Percentiles rank a stretch among this genome's conserved stretches.
Evolutionary conservation across 2,888 invertebrate genomes (phyloP).

Genomic region (Diadegma fenestrale): DNA sequence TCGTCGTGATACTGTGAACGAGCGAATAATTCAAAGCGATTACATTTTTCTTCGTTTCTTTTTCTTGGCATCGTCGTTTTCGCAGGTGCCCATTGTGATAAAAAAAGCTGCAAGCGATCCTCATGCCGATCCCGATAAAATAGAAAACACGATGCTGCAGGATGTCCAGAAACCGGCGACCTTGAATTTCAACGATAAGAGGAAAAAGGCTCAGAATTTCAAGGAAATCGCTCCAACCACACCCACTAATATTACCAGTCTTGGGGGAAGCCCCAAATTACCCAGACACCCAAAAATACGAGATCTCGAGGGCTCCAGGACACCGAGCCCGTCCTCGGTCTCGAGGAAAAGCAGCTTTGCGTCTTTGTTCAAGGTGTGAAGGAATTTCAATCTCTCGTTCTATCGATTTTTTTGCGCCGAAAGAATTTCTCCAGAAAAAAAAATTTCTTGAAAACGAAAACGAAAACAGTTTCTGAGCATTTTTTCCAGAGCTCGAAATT

Average conservation of each 20-base stretch:
- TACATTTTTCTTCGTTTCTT: slow-evolving; percentile 13
- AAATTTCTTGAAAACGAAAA: no score
- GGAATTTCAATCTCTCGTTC: neutral
- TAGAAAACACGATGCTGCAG: slow-evolving; percentile 83
- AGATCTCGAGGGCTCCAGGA: slow-evolving; percentile 84
- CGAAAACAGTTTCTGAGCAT: no score
- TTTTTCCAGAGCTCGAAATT: neutral
- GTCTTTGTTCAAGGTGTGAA: slow-evolving; percentile 90
- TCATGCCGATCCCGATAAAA: slow-evolving; percentile 64
- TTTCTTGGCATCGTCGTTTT: slow-evolving; percentile 21
- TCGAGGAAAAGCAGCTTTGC: slow-evolving; percentile 94
- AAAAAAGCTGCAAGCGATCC: slow-evolving; percentile 66
- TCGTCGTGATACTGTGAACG: no score
- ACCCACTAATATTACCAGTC: slow-evolving; percentile 74
- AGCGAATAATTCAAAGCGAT: neutral
- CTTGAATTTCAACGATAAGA: slow-evolving; percentile 86
- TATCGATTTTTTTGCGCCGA: neutral
- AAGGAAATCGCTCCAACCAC: slow-evolving; percentile 78
- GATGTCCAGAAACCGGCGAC: slow-evolving; percentile 87
- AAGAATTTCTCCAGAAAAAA: neutral
- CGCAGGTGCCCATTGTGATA: slow-evolving; percentile 80
- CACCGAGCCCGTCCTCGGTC: slow-evolving; percentile 90
- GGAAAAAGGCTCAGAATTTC: slow-evolving; percentile 80
- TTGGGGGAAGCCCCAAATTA: slow-evolving; percentile 79
- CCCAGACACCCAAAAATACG: slow-evolving; percentile 83